Percentiles rank a stretch among this genome's conserved stretches.
Conservation (phyloP, 2,113 vertebrate genomes). For the Genyomyrus donnyi region DNA sequence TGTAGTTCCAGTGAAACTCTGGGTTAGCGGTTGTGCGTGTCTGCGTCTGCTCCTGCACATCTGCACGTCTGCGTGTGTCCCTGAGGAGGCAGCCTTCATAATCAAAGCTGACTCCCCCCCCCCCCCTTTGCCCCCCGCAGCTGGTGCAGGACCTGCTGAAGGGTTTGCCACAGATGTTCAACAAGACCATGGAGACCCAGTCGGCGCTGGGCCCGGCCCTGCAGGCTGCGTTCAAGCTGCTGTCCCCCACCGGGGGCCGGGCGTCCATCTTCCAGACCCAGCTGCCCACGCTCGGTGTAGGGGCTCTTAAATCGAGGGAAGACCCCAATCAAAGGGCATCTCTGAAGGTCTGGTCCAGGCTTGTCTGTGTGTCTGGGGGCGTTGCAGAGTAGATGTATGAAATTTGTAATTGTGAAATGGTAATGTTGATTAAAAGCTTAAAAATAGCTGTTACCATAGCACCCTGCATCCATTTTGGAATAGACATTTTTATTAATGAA, state of each 20-base stretch:
- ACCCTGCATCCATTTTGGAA: neutral
- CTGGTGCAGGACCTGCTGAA: constrained; percentile 87
- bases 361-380: neutral
- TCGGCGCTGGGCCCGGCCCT: constrained; percentile 87
- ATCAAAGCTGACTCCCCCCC: constrained; percentile 7
- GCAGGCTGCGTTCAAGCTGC: constrained; percentile 87
- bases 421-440: neutral
- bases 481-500: neutral
- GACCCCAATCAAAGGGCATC: constrained; percentile 83
- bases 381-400: neutral
- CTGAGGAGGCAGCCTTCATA: neutral
- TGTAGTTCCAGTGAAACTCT: neutral
- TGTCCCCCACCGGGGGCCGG: constrained; percentile 87
- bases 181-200: constrained; percentile 88
- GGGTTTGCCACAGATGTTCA: constrained; percentile 83
- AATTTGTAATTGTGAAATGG: neutral
- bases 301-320: constrained; percentile 81
- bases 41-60: too few relatives aligned
- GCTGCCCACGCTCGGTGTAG: constrained; percentile 81
- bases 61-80: neutral
- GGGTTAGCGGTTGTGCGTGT: neutral
- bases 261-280: constrained; percentile 93
- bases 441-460: neutral
- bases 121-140: constrained; percentile 43
- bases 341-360: constrained; percentile 71